Base-by-base conservation (phyloP, 2,888 invertebrate genomes). In the Disparrhopalites patrizii region DNA sequence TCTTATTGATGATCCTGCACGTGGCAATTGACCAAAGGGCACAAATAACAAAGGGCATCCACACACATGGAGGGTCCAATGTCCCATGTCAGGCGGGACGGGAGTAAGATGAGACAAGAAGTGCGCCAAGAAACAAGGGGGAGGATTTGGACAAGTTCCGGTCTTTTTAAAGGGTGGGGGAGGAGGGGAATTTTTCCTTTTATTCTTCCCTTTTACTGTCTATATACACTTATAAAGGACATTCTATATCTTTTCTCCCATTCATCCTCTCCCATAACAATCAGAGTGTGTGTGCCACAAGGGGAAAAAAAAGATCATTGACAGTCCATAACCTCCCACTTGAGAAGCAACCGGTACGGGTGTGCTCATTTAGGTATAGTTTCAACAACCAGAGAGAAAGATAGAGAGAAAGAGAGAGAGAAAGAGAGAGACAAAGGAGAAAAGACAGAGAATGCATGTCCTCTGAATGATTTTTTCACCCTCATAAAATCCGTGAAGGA, bases 61-160 rank as follows among this genome's bases (percentile, higher is more conserved):
- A n/a, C n/a, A n/a, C n/a, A n/a, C n/a, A n/a, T n/a, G n/a, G n/a
- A n/a, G n/a, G n/a, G n/a, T n/a, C n/a, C n/a, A n/a, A n/a, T n/a
- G n/a, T n/a, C n/a, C n/a, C n/a, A n/a, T n/a, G n/a, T n/a, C n/a
- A n/a, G 33, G 33, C n/a, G 15, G 40, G 13, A 40, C 15, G 25
- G 10, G 25, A 56, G 33, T 62, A 62, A 62, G 62, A 51, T 62
- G 62, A 62, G 62, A 62, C 51, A 38, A 62, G 23, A 62, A 51
- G 62, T 52, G 50, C 38, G 57, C 57, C 57, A 52, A 18, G 25
- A n/a, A n/a, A n/a, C n/a, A n/a, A n/a, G n/a, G n/a, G 28, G 33
- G 52, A 27, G 31, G 61, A 15, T 25, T 18, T 43, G 3, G 47
- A 50, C 47, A 47, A 61, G 33, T 51, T 62, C 38, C 50, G 52